Conservation (phyloP, 2,888 invertebrate species). For the Sclerodermus sp. region DNA sequence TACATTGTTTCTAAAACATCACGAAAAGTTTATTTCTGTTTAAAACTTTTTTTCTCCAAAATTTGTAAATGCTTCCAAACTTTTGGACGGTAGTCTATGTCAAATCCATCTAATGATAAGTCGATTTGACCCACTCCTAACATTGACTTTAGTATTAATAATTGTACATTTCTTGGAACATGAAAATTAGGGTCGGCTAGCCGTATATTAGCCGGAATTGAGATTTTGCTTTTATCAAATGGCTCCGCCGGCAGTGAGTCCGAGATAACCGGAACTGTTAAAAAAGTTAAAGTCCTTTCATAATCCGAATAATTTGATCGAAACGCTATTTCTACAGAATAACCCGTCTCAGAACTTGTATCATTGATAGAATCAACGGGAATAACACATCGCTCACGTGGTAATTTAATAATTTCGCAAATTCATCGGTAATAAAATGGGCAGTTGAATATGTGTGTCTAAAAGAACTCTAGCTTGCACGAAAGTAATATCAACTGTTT, state of each 20-base stretch:
- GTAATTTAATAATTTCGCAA: background rate
- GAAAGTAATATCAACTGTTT: background rate
- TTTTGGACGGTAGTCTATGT: no score
- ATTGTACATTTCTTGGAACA: background rate
- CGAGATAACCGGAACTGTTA: background rate
- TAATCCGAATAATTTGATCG: background rate
- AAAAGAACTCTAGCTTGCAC: background rate
- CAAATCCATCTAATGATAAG: no score
- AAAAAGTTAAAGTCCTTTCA: background rate
- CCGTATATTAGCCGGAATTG: background rate
- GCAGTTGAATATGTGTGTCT: background rate
- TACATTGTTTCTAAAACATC: no score
- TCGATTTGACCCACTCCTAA: no score
- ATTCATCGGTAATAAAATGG: background rate
- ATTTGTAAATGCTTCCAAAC: no score
- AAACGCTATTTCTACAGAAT: background rate
- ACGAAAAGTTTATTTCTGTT: no score
- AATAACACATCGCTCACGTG: background rate
- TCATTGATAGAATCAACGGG: background rate
- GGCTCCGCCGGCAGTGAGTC: background rate
- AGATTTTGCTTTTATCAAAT: background rate
- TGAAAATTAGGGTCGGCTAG: background rate
- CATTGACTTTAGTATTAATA: no score
- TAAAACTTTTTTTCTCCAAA: no score
- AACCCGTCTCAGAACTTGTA: background rate